Conservation (phyloP, 2,113 vertebrate genomes). For the Elaphurus davidianus region DNA sequence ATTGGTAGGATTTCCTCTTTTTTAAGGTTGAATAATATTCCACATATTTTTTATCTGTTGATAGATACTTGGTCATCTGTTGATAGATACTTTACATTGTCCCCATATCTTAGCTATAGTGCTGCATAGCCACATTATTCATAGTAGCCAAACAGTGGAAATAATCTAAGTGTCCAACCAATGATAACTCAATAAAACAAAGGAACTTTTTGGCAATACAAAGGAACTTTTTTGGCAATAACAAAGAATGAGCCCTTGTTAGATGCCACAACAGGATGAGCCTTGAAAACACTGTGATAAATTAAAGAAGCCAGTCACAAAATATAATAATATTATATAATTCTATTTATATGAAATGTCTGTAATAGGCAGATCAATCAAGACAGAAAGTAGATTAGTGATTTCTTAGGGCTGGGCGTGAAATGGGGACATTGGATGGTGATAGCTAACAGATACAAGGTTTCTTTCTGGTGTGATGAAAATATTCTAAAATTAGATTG, state of each 20-base stretch:
- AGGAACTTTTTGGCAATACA: not conserved
- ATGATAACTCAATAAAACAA: not conserved
- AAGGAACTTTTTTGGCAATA: not conserved
- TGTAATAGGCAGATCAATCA: not conserved
- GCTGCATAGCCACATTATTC: not conserved
- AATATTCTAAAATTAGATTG: conserved; percentile 3
- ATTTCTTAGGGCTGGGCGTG: not conserved
- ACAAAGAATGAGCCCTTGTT: not conserved
- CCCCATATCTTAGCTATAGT: not conserved
- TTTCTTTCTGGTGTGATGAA: not conserved
- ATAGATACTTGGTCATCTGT: not conserved
- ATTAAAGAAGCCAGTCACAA: not conserved
- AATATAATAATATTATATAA: not conserved
- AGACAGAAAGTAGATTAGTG: not conserved
- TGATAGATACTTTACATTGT: not conserved
- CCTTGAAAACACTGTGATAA: not conserved
- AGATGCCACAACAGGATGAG: not conserved
- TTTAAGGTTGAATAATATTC: not conserved
- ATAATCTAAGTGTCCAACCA: not conserved
- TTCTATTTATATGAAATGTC: not conserved
- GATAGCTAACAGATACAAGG: not conserved
- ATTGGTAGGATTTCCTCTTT: not conserved
- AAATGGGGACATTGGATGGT: not conserved
- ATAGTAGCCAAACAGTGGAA: not conserved
- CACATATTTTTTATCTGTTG: not conserved